Percentiles rank a stretch among this genome's conserved stretches.
Conservation (phyloP, 2,113 vertebrate species). For the Clarias magur region DNA sequence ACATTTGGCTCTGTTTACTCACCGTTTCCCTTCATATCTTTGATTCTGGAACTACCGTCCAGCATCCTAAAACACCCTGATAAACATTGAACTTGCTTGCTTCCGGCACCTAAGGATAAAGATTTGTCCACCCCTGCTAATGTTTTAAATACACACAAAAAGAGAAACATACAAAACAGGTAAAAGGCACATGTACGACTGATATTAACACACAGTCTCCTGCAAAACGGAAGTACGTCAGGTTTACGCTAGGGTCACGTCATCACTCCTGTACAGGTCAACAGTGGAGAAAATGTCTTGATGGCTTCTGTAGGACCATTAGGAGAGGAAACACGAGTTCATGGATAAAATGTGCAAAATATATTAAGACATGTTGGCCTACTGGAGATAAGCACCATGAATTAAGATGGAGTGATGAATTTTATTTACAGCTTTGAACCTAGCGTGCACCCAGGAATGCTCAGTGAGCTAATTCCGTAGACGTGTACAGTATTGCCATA, state of each 20-base stretch:
- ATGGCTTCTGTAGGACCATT: slow-evolving; percentile 22
- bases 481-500: background rate
- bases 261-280: slow-evolving; percentile 21
- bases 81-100: background rate
- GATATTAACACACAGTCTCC: slow-evolving; percentile 14
- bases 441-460: background rate
- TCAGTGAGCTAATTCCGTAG: background rate
- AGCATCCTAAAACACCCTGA: too few relatives aligned
- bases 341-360: slow-evolving; percentile 74
- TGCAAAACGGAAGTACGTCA: background rate
- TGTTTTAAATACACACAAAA: slow-evolving; percentile 70
- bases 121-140: slow-evolving; percentile 32
- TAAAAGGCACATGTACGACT: slow-evolving; percentile 40
- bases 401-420: background rate
- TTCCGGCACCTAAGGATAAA: background rate
- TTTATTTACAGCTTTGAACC: background rate
- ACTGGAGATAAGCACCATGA: slow-evolving; percentile 23
- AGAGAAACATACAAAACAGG: slow-evolving; percentile 53
- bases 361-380: slow-evolving; percentile 59
- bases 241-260: background rate
- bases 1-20: background rate
- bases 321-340: slow-evolving; percentile 48
- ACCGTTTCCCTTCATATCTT: background rate
- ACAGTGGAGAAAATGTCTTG: slow-evolving; percentile 3
- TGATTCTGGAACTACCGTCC: background rate